Conservation (phyloP, 1,140 invertebrate genomes). For the Hydropsyche tenuis region DNA sequence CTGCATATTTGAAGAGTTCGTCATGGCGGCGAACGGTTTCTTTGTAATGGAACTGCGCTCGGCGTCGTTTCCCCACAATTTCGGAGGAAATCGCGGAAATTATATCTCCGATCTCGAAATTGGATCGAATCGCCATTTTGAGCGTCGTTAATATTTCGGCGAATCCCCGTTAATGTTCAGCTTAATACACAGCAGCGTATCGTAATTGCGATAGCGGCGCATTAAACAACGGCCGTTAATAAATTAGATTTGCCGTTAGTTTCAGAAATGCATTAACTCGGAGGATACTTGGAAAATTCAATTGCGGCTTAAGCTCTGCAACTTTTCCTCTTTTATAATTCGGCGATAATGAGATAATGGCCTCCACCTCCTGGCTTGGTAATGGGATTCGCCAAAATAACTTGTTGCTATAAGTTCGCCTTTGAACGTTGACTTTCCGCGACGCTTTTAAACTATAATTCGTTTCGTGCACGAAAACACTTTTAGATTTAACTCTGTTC, state of each 20-base stretch:
- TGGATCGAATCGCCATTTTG: too few species aligned
- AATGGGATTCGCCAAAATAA: slow-evolving; percentile 4
- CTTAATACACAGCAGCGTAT: background rate
- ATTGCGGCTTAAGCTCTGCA: slow-evolving; percentile 17
- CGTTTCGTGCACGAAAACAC: background rate
- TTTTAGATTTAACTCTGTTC: background rate
- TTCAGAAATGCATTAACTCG: too few species aligned
- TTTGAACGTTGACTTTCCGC: slow-evolving; percentile 1
- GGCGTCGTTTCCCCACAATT: slow-evolving; percentile 2
- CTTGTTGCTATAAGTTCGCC: background rate
- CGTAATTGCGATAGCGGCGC: background rate
- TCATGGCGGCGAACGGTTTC: slow-evolving; percentile 29
- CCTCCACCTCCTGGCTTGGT: background rate
- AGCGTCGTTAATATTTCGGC: too few species aligned
- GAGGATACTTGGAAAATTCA: too few species aligned
- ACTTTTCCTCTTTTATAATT: slow-evolving; percentile 35
- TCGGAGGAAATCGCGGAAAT: slow-evolving; percentile 31
- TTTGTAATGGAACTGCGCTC: slow-evolving; percentile 28
- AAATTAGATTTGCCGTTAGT: background rate
- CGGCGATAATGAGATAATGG: slow-evolving; percentile 33
- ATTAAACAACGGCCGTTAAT: background rate
- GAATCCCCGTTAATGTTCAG: too few species aligned
- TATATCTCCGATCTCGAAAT: background rate
- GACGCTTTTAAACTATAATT: slow-evolving; percentile 14
- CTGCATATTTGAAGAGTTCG: slow-evolving; percentile 43